These are phyloP conservation scores for Sus scrofa DNA, from an alignment of 2,113 vertebrate genomes.

Conservation along the genomic window DNA sequence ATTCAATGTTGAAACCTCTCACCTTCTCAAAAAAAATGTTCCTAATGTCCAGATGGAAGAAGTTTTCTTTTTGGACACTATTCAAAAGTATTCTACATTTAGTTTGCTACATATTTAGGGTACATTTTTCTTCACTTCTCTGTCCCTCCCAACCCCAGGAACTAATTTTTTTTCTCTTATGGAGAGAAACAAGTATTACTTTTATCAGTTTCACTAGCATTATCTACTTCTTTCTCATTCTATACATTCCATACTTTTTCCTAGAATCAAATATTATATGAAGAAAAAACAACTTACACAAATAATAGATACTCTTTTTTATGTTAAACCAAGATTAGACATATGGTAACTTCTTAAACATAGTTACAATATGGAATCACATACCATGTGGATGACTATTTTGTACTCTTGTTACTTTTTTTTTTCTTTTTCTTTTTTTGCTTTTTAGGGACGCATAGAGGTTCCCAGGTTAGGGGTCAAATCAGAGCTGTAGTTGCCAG, in stretches of 20 bases:
- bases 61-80: not conserved
- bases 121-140: not conserved
- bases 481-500: too few species aligned
- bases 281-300: not conserved
- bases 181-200: not conserved
- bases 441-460: too few species aligned
- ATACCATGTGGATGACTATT: not conserved
- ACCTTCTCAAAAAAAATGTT: not conserved
- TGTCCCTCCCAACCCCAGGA: not conserved
- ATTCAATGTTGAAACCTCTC: not conserved
- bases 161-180: not conserved
- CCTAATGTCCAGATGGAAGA: not conserved
- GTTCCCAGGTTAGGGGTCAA: too few species aligned
- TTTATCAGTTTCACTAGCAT: not conserved
- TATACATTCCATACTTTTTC: not conserved
- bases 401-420: not conserved
- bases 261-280: not conserved
- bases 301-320: not conserved
- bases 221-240: not conserved
- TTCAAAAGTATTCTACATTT: constrained; percentile 8
- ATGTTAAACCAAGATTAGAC: not conserved
- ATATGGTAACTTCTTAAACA: not conserved
- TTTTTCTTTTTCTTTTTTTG: too few species aligned
- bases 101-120: not conserved
- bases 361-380: not conserved